A percentile compares a stretch with the other conserved stretches of the same genome.
Conservation (phyloP, 2,113 vertebrate genomes). For the Tragelaphus scriptus region DNA sequence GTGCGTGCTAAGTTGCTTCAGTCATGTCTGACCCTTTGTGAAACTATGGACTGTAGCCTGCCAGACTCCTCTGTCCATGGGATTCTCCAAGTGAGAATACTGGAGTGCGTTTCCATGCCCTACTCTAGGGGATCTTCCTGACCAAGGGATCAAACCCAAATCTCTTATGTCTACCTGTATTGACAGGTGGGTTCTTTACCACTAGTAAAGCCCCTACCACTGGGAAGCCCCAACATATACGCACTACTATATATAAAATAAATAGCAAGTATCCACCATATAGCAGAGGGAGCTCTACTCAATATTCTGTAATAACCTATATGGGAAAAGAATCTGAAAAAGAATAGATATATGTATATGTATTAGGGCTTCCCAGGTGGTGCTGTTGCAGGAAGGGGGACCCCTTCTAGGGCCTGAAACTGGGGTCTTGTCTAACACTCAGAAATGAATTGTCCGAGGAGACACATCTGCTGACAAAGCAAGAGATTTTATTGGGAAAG, state of each 20-base stretch:
- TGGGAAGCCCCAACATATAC: background rate
- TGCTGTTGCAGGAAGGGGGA: background rate
- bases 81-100: background rate
- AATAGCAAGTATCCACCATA: background rate
- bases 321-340: background rate
- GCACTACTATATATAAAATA: background rate
- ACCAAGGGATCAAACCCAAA: background rate
- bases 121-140: background rate
- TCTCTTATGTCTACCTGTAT: background rate
- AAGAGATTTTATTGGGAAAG: no score
- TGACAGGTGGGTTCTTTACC: background rate
- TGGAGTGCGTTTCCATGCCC: background rate
- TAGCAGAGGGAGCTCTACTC: background rate
- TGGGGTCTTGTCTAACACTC: no score
- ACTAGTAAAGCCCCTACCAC: fast-evolving
- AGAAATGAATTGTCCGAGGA: no score
- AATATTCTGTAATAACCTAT: background rate
- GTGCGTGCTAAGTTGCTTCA: background rate
- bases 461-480: no score
- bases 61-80: background rate
- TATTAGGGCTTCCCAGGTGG: background rate
- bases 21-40: background rate
- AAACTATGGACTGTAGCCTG: background rate
- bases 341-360: background rate
- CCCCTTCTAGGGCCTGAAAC: no score